A percentile compares a stretch with the other conserved stretches of the same genome.
phyloP scores from a whole-genome alignment of 2,113 vertebrate species.

The Nematolebias whitei region DNA sequence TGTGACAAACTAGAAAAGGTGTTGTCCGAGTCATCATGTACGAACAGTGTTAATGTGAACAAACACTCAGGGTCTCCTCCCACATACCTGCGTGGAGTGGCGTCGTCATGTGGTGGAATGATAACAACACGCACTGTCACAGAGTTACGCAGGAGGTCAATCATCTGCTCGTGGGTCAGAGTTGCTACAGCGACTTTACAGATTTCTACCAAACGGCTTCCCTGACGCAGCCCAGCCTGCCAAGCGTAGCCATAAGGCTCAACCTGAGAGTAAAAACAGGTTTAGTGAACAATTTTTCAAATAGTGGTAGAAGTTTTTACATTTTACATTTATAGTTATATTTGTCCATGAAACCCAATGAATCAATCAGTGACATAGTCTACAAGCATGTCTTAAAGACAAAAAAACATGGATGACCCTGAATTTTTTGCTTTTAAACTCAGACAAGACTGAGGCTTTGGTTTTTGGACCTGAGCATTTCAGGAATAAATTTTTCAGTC shows the following conservation, averaged over 20 bases:
- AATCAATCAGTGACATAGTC: too few species aligned
- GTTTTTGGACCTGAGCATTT: too few species aligned
- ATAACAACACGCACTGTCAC: constrained; percentile 95
- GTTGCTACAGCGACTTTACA: constrained; percentile 97
- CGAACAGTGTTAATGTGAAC: neutral
- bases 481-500: too few species aligned
- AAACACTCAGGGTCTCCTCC: neutral
- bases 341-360: too few species aligned
- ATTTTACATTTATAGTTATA: too few species aligned
- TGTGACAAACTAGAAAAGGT: neutral
- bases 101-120: constrained; percentile 94
- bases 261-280: constrained; percentile 60
- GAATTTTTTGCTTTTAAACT: too few species aligned
- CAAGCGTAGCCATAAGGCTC: constrained; percentile 97
- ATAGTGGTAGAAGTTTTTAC: too few species aligned
- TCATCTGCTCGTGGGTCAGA: constrained; percentile 98
- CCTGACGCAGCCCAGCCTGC: constrained; percentile 96
- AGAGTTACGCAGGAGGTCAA: constrained; percentile 94
- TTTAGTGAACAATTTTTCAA: neutral
- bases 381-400: too few species aligned
- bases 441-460: too few species aligned
- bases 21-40: neutral
- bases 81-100: constrained; percentile 93
- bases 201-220: constrained; percentile 96
- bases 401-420: too few species aligned